These are phyloP conservation scores for Pteronotus mesoamericanus DNA, from an alignment of 2,797 vertebrate species.

Conservation along the genomic window DNA sequence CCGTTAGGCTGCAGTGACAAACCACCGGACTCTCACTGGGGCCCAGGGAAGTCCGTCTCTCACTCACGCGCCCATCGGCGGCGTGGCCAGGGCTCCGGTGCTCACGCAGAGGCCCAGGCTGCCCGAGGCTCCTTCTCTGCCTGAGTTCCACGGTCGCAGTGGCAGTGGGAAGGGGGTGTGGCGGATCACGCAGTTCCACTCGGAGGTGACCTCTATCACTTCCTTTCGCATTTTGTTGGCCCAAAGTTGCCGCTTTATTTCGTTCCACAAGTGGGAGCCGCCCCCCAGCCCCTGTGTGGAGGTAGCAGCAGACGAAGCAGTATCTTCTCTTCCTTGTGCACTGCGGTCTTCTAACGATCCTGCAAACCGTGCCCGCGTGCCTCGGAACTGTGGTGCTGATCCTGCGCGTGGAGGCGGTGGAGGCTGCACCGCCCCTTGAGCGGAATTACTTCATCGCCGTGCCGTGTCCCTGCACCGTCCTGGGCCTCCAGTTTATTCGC, in stretches of 20 bases:
- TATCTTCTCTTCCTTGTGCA: fast-evolving
- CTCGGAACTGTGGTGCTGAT: not conserved
- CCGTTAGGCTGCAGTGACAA: not conserved
- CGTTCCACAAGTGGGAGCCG: not conserved
- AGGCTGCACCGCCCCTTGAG: not conserved
- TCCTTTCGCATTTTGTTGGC: not conserved
- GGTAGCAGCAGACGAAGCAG: not conserved
- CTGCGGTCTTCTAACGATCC: not conserved
- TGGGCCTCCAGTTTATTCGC: not conserved
- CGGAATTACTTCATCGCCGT: not conserved
- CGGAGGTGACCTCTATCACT: not conserved
- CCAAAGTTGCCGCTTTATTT: not conserved
- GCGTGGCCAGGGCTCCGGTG: not conserved
- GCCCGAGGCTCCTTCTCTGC: not conserved
- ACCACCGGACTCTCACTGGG: not conserved
- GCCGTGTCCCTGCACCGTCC: fast-evolving
- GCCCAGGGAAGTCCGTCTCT: not conserved
- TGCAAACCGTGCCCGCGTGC: not conserved
- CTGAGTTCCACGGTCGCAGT: not conserved
- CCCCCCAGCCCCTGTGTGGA: not conserved
- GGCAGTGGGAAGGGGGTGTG: not conserved
- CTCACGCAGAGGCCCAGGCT: not conserved
- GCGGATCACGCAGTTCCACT: not conserved
- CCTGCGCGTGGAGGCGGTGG: not conserved
- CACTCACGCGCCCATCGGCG: fast-evolving